Evolutionary conservation across 2,113 vertebrate genomes (phyloP), one percentile per base, ranked within the genome.

Genomic region (Pseudolaguvia tuberculata): DNA sequence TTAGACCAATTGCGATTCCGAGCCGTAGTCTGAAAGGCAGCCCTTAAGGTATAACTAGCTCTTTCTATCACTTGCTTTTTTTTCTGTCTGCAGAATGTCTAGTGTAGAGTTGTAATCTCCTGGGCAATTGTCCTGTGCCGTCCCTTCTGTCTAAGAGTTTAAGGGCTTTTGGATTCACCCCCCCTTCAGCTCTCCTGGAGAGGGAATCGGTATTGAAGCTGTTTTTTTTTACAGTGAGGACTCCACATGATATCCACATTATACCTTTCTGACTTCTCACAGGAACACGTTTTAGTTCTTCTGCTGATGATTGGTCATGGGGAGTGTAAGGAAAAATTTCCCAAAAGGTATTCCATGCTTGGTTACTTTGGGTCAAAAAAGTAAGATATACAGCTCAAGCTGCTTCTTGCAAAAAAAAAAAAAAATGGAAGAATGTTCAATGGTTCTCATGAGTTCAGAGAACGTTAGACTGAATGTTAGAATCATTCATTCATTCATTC

Each of bases 51-150:
- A 58, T 45, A 4, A 2, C 29, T 25, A 23, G 15, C 39, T 18
- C 39, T 59, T 27, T 71, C 52, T 58, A 48, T 39, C 29, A 7
- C 10, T 20, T 27, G 15, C 2, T 15, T 66, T 56, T 56, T n/a
- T n/a, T 70, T 27, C 51, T 15, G 50, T 62, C 61, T 39, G 52
- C 35, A 42, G 18, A 47, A 25, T 18, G 52, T 56, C 13, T 35
- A 25, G n/a, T 35, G 31, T 35, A 35, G 53, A 70, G 69, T 13
- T 71, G 69, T 57, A 71, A 71, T 71, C 69, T 71, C 31, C 15
- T 7, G 69, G n/a, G n/a, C 52, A 25, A 57, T 42, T 71, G n/a
- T 56, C 31, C 52, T 18, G 52, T 45, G 69, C 31, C 47, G 53
- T 59, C 14, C 13, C 35, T 10, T 42, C n/a, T 17, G 42, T 47